phyloP scores from a whole-genome alignment of 2,113 vertebrate species.

The Leptosomus discolor region DNA sequence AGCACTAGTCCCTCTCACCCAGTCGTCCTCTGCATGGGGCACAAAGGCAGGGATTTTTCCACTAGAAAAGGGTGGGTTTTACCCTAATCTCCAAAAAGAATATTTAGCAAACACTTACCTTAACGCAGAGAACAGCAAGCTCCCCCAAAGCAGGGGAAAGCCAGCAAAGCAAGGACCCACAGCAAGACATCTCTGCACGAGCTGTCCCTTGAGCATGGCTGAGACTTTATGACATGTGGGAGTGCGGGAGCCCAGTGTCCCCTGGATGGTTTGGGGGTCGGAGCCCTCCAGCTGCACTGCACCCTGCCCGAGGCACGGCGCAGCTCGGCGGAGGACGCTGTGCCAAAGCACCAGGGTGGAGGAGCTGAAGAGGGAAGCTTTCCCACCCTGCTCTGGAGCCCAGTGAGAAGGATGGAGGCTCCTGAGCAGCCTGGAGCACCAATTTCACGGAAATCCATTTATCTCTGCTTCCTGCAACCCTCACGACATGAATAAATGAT shows the following conservation, averaged over 20 bases:
- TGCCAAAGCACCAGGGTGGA: neutral
- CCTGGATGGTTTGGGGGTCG: neutral
- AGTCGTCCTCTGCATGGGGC: rapidly evolving
- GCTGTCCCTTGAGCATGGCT: neutral
- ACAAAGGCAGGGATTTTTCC: neutral
- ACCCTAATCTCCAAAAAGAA: rapidly evolving
- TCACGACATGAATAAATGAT: constrained; percentile 68
- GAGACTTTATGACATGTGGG: rapidly evolving
- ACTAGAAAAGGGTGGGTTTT: neutral
- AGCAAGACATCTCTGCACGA: neutral
- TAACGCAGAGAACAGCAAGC: neutral
- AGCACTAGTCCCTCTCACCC: neutral
- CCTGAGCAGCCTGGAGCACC: constrained; percentile 46
- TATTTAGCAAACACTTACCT: neutral
- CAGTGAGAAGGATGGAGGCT: constrained; percentile 30
- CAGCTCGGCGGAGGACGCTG: neutral
- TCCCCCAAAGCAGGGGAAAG: neutral
- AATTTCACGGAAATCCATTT: constrained; percentile 60
- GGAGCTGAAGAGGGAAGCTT: neutral
- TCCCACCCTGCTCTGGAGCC: neutral
- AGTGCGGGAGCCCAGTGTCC: neutral
- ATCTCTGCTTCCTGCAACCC: constrained; percentile 62
- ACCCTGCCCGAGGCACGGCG: neutral
- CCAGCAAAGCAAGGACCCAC: neutral
- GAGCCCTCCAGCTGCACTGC: rapidly evolving